Base-by-base conservation (phyloP, 1,140 invertebrate genomes). In the Sitobion miscanthi region DNA sequence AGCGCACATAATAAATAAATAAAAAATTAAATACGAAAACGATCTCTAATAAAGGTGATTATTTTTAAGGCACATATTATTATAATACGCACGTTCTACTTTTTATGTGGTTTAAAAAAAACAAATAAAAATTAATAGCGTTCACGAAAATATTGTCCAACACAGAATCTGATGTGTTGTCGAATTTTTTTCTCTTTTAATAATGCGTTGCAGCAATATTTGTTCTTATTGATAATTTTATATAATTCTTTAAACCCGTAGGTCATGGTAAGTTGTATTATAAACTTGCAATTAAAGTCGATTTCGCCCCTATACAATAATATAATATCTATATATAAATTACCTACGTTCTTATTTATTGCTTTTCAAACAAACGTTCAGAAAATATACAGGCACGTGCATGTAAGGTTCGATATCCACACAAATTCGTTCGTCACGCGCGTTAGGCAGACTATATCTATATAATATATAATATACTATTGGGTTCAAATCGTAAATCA, bases 401-500 rank as follows among this genome's bases (percentile, higher is more conserved):
- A 23, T 77, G 14, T 77, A 35, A n/a, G 62, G n/a, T 77, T 77
- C 14, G 2, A n/a, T 77, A 77, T 77, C 14, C 5, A 77, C 62
- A 77, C 62, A 35, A 77, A 77, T 77, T 77, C 30, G 62, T 30
- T n/a, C 62, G n/a, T 77, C 62, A 77, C 62, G 62, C 62, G 30
- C 30, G 62, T 77, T n/a, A 35, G 30, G 30, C 14, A 54, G 4
- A 54, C 20, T 54, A 54, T 49, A 30, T 30, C 25, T 30, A 62
- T 69, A 69, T 69, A n/a, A 21, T n/a, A 30, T 30, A 30, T 35
- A 35, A 35, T 35, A 20, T 52, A 17, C 49, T 25, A 38, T 54
- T 42, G 88, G 52, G 52, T 88, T 88, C 49, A 88, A 89, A 89
- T 89, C 21, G 52, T 89, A 89, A 89, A 88, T 88, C 86, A 88